A percentile compares a stretch with the other conserved stretches of the same genome.
phyloP scores from a whole-genome alignment of 2,797 vertebrate species.

The Anguilla obscura region DNA sequence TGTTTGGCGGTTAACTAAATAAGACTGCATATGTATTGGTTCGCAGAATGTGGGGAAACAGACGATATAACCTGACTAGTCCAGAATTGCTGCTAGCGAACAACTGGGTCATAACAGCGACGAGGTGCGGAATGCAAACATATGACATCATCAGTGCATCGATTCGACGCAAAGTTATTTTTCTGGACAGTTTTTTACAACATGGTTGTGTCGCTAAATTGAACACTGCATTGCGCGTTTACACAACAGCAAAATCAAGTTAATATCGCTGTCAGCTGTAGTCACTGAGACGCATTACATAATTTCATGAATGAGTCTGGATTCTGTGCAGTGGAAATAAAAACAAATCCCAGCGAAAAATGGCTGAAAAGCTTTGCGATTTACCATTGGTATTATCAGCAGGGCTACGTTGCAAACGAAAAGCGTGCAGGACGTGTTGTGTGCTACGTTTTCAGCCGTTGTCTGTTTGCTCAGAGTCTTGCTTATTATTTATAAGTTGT shows the following conservation, averaged over 20 bases:
- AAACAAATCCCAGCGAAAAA: not conserved
- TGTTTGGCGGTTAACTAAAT: not conserved
- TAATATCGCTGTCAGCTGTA: not conserved
- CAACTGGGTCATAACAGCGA: conserved; percentile 35
- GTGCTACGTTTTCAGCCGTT: not conserved
- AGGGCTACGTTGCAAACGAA: not conserved
- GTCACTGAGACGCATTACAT: not conserved
- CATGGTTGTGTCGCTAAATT: not conserved
- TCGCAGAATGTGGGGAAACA: not conserved
- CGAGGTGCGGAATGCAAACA: conserved; percentile 57
- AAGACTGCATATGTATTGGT: not conserved
- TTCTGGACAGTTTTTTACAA: not conserved
- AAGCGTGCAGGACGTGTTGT: too few relatives aligned
- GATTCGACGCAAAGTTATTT: conserved; percentile 36
- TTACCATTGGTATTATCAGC: not conserved
- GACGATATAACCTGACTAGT: not conserved
- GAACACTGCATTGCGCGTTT: not conserved
- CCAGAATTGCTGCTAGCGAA: conserved; percentile 4
- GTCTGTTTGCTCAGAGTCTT: conserved; percentile 43
- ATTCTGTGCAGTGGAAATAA: conserved; percentile 3
- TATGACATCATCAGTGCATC: conserved; percentile 56
- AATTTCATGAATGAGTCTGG: conserved; percentile 8
- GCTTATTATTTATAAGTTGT: conserved; percentile 53
- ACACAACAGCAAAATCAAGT: not conserved
- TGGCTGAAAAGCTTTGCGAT: not conserved